Base-by-base conservation (phyloP, 2,797 vertebrate genomes). In the Parauchenoglanis ngamensis region DNA sequence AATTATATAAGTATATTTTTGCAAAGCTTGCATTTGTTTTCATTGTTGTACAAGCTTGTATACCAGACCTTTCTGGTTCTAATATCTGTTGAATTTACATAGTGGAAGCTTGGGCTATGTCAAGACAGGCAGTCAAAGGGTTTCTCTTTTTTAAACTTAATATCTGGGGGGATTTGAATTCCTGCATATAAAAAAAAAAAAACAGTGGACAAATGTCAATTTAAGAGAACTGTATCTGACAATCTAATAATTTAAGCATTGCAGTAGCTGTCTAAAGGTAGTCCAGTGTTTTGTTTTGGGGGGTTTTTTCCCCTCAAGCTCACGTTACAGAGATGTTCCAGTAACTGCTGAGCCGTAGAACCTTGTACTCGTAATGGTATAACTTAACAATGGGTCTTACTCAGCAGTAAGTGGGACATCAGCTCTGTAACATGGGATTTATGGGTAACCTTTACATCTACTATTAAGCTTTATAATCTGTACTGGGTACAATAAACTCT, bases 401-500 rank as follows among this genome's bases (percentile, higher is more conserved):
- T 86, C 57, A 49, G 84, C 77, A 83, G 83, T 81, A 67, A 44
- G 59, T 59, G 65, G 52, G 49, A 8, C 23, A 6, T 46, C 25
- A 3, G 59, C 12, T 54, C 81, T 61, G 56, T 75, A 87, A 84
- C 85, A 80, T 84, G 73, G 49, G 76, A 59, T 88, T 85, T 72
- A 87, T 75, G 70, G 85, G n/a, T 52, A 73, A 76, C 73, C 44
- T 56, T 83, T 94, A 94, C 93, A 92, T 94, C 95, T 95, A 96
- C 96, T 94, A 94, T 96, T 85, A 86, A 94, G 92, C 83, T 95
- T 96, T 56, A 95, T 95, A 94, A 95, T 96, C 95, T 97, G 94
- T 96, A 96, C 95, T 96, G 95, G 96, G 96, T 95, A 97, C 96
- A 97, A 97, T 97, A 98, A 97, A 98, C 87, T 93, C 94, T 94